Percentiles rank a stretch among this genome's conserved stretches.
Evolutionary conservation across 1,140 invertebrate species (phyloP).

Genomic region (Mactra quadrangularis): DNA sequence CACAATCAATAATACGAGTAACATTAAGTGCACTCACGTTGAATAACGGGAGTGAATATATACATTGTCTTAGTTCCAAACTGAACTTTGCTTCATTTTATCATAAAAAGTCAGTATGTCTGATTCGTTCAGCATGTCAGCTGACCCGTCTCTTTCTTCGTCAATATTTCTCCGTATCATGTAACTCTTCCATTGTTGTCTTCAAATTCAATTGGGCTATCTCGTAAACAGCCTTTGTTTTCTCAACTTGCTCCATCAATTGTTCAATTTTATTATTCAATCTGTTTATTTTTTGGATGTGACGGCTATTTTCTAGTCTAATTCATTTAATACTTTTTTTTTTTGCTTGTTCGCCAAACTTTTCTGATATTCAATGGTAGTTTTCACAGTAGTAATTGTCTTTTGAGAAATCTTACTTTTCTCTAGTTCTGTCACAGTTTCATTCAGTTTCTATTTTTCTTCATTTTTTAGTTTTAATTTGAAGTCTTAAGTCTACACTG

Average conservation of each 20-base stretch:
- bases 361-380: background rate
- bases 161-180: background rate
- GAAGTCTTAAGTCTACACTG: background rate
- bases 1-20: background rate
- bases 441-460: background rate
- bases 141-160: background rate
- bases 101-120: constrained; percentile 1
- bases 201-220: background rate
- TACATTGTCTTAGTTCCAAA: constrained; percentile 25
- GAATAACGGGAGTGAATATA: constrained; percentile 14
- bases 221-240: background rate
- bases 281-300: background rate
- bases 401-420: background rate
- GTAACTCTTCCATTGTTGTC: no score
- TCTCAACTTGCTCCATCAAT: background rate
- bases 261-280: background rate
- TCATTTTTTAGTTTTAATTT: background rate
- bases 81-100: background rate
- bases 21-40: constrained; percentile 39
- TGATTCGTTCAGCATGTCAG: constrained; percentile 5
- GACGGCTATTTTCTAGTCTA: background rate
- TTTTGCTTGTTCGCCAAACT: background rate
- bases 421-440: background rate
- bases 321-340: background rate
- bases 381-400: background rate